These are phyloP conservation scores for Tetrapedia diversipes DNA, from an alignment of 2,888 invertebrate species.

Conservation along the genomic window DNA sequence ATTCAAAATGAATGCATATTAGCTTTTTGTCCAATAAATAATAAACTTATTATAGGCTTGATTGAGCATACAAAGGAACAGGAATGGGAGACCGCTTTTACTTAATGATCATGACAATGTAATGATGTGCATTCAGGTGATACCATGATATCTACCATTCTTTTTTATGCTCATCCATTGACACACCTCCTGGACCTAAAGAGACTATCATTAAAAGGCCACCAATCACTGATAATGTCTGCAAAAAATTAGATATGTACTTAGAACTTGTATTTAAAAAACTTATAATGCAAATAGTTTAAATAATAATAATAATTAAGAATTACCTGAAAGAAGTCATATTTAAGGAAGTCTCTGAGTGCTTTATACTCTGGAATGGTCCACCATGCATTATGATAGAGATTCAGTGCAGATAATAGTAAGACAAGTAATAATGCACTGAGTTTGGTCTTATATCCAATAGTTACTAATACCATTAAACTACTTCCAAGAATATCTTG, in stretches of 20 bases:
- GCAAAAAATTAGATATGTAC: slow-evolving; percentile 83
- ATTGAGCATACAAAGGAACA: slow-evolving; percentile 62
- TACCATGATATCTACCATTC: slow-evolving; percentile 89
- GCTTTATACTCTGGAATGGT: slow-evolving; percentile 96
- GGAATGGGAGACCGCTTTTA: slow-evolving; percentile 68
- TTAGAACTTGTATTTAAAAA: not conserved
- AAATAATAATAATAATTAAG: not conserved
- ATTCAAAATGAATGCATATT: slow-evolving; percentile 54
- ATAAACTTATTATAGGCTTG: slow-evolving; percentile 48
- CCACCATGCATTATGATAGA: slow-evolving; percentile 99
- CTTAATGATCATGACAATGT: slow-evolving; percentile 60
- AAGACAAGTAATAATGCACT: slow-evolving; percentile 96
- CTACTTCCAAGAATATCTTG: slow-evolving; percentile 97
- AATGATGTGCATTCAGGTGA: slow-evolving; percentile 42
- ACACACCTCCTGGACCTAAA: slow-evolving; percentile 98
- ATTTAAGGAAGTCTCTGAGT: slow-evolving; percentile 99
- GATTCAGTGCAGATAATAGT: slow-evolving; percentile 94
- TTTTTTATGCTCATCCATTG: slow-evolving; percentile 99
- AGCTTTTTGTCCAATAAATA: slow-evolving; percentile 33
- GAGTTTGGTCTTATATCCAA: slow-evolving; percentile 99
- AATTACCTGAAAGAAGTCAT: slow-evolving; percentile 99
- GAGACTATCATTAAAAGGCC: slow-evolving; percentile 99
- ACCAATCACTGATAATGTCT: slow-evolving; percentile 99
- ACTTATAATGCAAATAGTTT: not conserved
- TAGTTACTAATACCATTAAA: slow-evolving; percentile 97